phyloP scores from a whole-genome alignment of 2,888 invertebrate genomes.

The Lepidochrysops patricia region DNA sequence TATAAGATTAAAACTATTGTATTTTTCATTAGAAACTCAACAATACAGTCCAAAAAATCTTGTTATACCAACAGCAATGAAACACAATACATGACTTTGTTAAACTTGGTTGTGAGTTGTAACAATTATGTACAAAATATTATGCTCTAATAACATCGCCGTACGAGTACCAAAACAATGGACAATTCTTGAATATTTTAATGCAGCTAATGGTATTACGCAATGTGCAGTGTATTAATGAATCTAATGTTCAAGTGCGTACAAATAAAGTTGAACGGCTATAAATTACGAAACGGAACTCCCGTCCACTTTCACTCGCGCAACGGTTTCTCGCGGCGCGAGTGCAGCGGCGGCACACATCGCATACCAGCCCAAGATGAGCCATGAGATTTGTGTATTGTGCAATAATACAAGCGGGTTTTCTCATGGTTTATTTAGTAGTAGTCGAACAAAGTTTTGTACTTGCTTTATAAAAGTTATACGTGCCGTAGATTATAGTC shows the following conservation, averaged over 20 bases:
- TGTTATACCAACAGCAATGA: neutral
- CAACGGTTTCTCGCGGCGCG: constrained; percentile 49
- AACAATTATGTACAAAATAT: neutral
- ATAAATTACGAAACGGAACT: constrained; percentile 61
- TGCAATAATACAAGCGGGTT: constrained; percentile 31
- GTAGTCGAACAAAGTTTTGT: neutral
- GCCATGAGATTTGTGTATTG: constrained; percentile 43
- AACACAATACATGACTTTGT: neutral
- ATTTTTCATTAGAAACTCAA: too few species aligned
- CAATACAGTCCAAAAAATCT: neutral
- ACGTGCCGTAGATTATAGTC: neutral
- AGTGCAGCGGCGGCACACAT: constrained; percentile 40
- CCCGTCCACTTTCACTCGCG: constrained; percentile 61
- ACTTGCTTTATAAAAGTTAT: neutral
- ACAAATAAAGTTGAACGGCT: constrained; percentile 35
- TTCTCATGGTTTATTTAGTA: constrained; percentile 8
- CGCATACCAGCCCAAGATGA: constrained; percentile 36
- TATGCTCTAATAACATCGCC: neutral
- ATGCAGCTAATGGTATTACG: neutral
- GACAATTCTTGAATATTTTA: neutral
- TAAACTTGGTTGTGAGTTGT: neutral
- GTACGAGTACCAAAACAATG: neutral
- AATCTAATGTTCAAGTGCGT: constrained; percentile 22
- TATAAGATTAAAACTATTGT: too few species aligned
- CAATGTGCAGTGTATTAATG: neutral